Evolutionary conservation across 2,797 vertebrate genomes (phyloP), one percentile per base, ranked within the genome.

Genomic region (Cirrhinus molitorella): DNA sequence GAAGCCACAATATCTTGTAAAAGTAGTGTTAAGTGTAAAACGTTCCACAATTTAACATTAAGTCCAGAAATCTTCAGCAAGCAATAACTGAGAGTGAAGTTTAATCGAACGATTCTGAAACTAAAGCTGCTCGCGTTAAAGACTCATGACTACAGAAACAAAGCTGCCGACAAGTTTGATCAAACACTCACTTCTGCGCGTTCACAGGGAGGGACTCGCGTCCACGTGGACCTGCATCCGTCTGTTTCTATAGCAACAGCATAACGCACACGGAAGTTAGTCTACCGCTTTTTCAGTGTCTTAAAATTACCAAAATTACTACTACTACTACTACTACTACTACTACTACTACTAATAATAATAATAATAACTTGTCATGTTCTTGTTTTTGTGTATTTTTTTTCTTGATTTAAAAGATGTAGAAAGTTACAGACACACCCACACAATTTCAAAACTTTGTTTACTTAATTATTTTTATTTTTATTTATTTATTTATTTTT

Each of bases 221-320:
- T 51, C 45, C 40, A 81, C 73, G 74, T 74, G 84, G 47, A 45
- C 80, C 43, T 78, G 81, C 74, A 78, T 83, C 81, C 71, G 86
- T 28, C 34, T 23, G 84, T 85, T 80, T 17, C 79, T 72, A 68
- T 84, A 70, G 87, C 88, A 92, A 91, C 76, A 45, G 63, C 88
- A 21, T 37, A 65, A 19, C 34, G 87, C 87, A 87, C 13, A 11
- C 88, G 85, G 73, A 87, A 85, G 85, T 83, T 25, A 4, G 8
- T 55, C 5, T 16, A 16, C 5, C 23, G 1, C 14, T 34, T 63
- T 9, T 8, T 31, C 12, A 16, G 47, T 16, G 14, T 5, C 47
- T 49, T 49, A n/a, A n/a, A n/a, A n/a, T 5, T 49, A 16, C 47
- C 16, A 49, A 16, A 49, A 49, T 49, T 5, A 51, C 49, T 51